These are phyloP conservation scores for Anguilla pacifica DNA, from an alignment of 2,797 vertebrate genomes.

Conservation along the genomic window DNA sequence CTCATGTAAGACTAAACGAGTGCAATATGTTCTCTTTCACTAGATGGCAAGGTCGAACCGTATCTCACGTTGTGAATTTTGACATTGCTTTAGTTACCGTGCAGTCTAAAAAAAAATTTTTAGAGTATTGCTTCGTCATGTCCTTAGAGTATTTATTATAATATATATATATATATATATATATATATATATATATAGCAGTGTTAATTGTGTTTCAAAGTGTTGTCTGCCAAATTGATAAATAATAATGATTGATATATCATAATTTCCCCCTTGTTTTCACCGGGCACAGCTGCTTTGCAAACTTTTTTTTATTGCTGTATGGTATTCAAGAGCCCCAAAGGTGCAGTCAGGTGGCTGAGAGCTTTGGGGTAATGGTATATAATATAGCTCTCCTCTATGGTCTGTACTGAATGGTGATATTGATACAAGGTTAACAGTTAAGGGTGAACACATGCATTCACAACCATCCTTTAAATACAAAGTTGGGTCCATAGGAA, in stretches of 20 bases:
- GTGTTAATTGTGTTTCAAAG: background rate
- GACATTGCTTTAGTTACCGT: background rate
- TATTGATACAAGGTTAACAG: background rate
- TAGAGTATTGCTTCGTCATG: background rate
- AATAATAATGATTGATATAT: background rate
- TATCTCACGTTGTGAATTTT: background rate
- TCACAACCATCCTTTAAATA: background rate
- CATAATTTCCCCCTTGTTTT: background rate
- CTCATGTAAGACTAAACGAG: background rate
- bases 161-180: no score
- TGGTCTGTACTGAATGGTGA: background rate
- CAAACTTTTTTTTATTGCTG: background rate
- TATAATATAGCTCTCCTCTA: background rate
- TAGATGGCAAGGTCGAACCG: background rate
- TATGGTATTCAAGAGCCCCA: background rate
- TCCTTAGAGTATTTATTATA: background rate
- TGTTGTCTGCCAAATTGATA: background rate
- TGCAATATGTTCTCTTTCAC: background rate
- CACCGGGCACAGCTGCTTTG: background rate
- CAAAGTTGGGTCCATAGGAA: background rate
- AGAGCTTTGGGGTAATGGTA: background rate
- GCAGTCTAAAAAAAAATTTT: background rate
- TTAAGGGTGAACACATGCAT: background rate
- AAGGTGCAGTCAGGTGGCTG: background rate
- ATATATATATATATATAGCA: background rate